phyloP scores from a whole-genome alignment of 2,797 vertebrate genomes.

The Smutsia gigantea region DNA sequence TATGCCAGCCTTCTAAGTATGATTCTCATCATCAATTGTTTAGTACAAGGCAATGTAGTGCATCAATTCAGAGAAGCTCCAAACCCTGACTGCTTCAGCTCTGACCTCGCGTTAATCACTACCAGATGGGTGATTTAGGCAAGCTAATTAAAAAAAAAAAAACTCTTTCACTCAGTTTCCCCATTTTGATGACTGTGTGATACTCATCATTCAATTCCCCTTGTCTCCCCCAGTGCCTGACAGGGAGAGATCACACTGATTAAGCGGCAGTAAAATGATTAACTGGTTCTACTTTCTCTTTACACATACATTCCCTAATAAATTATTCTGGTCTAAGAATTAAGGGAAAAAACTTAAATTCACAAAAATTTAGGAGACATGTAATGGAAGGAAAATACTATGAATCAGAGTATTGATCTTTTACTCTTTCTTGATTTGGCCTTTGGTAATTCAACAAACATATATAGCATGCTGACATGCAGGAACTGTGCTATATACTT shows the following conservation, averaged over 20 bases:
- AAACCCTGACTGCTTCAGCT: background rate
- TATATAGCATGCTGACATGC: background rate
- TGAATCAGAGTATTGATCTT: background rate
- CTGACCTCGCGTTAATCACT: background rate
- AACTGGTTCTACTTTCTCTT: background rate
- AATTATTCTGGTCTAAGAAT: background rate
- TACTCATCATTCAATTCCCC: background rate
- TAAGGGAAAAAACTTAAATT: background rate
- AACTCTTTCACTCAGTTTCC: background rate
- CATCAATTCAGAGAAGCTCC: background rate
- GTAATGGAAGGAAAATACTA: background rate
- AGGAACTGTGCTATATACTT: background rate
- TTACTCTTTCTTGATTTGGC: background rate
- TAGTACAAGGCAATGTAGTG: background rate
- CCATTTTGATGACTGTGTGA: background rate
- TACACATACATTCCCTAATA: background rate
- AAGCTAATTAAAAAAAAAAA: background rate
- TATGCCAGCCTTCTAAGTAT: background rate
- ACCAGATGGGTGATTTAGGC: background rate
- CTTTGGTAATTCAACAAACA: background rate
- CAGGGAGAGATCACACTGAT: background rate
- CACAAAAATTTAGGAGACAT: background rate
- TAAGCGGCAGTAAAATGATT: background rate
- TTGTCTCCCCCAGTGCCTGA: background rate
- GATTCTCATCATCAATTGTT: background rate